Evolutionary conservation across 2,113 vertebrate genomes (phyloP), one percentile per base, ranked within the genome.

Genomic region (Vicugna pacos): DNA sequence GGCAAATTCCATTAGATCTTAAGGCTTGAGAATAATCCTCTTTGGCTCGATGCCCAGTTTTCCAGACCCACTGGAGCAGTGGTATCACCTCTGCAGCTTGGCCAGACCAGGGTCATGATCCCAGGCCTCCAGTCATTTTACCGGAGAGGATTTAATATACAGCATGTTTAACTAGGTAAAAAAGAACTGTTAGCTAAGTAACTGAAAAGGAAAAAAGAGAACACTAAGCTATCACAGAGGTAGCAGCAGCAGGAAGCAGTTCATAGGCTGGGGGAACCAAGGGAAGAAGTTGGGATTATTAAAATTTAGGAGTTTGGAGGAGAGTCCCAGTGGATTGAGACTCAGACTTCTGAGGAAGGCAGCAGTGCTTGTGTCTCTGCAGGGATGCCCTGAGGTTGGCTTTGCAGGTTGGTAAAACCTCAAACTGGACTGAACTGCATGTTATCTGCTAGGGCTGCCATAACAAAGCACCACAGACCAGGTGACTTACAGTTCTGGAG

Each of bases 201-300:
- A 95, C 14, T 35, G 26, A 86, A 91, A 94, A 76, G 60, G 69
- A 35, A 86, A 72, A 91, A 69, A 70, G 19, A 54, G 11, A 89
- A 76, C 35, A 77, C 1, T 20, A 50, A 83, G 11, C 32, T 81
- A n/a, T 30, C 42, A 9, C 26, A 84, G 9, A 81, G 6, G 30
- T 10, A 24, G 28, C n/a, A 62, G 38, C 3, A 3, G 48, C 38
- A 82, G 28, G 24, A 82, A 77, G 73, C 60, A 52, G n/a, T 8
- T 82, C 32, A 28, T 9, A 35, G 32, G 16, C 35, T 11, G 1
- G 11, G 24, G 26, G 15, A 70, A 30, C 16, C 30, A 80, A 56
- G 54, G 73, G 15, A 64, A 82, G 19, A 96, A 28, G 9, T 10
- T 32, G 54, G 85, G 13, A 83, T 84, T 86, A 70, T 64, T 84